Evolutionary conservation across 2,888 invertebrate genomes (phyloP), one percentile per base, ranked within the genome.

Genomic region (Aethes cnicana): DNA sequence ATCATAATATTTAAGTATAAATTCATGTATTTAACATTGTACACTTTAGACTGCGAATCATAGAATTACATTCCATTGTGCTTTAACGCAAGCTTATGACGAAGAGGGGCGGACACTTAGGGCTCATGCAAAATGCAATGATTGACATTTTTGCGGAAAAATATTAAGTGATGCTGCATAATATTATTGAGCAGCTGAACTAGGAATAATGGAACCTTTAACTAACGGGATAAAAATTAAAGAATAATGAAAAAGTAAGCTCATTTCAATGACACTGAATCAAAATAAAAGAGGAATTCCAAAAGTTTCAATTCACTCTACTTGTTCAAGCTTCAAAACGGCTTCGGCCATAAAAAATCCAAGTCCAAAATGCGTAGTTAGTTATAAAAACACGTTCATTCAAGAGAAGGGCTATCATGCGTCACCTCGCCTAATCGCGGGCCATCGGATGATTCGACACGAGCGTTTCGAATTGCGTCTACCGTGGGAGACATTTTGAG

Each of bases 381-480:
- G 64, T 53, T 63, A 73, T 68, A 84, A 81, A 86, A 87, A 81
- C 88, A 86, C 84, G 86, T 84, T 62, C 82, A 82, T 81, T 84
- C 65, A 81, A 70, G 67, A 62, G 66, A 62, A 57, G 64, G 58
- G 62, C 66, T 68, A 69, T 70, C 70, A 68, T 79, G 77, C 81
- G 80, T 81, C 83, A 79, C 77, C 77, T 70, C 66, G 58, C 47
- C 50, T 56, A 59, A 57, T 59, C 82, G 76, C 62, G 62, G 78
- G 74, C 75, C 82, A 87, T 88, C 86, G 78, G 79, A 85, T 87
- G 84, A 84, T 71, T 74, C 74, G 76, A 78, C 87, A 87, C 87
- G 88, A 85, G 86, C 85, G 83, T 81, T 77, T 81, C 84, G 72
- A 85, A 88, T 87, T 70, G 77, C 74, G 71, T 80, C 84, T 79